Evolutionary conservation across 2,797 vertebrate species (phyloP).

Genomic region (Enteromius thamalakanensis): DNA sequence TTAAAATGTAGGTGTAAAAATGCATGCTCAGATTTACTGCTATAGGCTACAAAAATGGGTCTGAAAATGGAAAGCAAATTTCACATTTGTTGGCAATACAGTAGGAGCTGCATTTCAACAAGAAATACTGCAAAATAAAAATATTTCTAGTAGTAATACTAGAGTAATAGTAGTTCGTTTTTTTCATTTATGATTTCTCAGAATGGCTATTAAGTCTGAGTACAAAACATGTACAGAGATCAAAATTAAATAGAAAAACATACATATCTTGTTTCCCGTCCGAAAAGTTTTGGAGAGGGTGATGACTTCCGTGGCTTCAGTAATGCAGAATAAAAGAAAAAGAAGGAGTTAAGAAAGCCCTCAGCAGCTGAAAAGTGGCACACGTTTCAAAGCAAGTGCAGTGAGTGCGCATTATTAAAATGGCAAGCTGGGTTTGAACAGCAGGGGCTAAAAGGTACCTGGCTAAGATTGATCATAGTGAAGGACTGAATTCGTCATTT

Average conservation of each 20-base stretch:
- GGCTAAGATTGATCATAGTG: neutral
- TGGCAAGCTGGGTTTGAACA: neutral
- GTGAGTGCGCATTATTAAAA: neutral
- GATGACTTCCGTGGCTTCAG: constrained; percentile 71
- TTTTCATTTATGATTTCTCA: neutral
- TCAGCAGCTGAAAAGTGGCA: neutral
- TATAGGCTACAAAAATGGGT: neutral
- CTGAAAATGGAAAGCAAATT: neutral
- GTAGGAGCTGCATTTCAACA: neutral
- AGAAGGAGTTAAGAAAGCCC: neutral
- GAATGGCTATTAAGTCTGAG: neutral
- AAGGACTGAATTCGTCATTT: neutral
- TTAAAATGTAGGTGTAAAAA: neutral
- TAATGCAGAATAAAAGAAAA: constrained; percentile 47
- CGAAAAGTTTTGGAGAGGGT: constrained; percentile 78
- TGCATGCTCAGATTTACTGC: neutral
- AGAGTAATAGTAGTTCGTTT: neutral
- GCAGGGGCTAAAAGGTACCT: neutral
- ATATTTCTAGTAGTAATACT: neutral
- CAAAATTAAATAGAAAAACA: constrained; percentile 67
- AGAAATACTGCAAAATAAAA: neutral
- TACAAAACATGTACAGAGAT: neutral
- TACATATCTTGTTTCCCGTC: constrained; percentile 97
- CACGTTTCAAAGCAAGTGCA: neutral
- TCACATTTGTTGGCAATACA: neutral